Evolutionary conservation across 1,140 invertebrate genomes (phyloP).

Genomic region (Cydia amplana): DNA sequence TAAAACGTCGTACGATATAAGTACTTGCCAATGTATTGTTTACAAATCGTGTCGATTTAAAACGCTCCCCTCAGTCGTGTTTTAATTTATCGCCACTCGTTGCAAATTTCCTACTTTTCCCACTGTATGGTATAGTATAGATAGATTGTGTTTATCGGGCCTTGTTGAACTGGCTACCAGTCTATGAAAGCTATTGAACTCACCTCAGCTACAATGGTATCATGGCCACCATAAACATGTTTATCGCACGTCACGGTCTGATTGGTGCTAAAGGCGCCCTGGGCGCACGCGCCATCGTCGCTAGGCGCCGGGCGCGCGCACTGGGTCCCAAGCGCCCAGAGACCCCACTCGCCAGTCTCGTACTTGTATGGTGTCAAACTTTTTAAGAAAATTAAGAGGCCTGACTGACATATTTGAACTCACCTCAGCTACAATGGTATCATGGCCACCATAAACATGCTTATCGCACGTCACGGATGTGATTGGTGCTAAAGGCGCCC

Average conservation of each 20-base stretch:
- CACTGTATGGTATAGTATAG: too few relatives aligned
- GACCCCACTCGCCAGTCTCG: conserved; percentile 46
- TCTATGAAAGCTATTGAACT: not conserved
- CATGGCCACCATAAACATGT: conserved; percentile 56
- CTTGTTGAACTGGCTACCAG: too few relatives aligned
- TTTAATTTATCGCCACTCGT: too few relatives aligned
- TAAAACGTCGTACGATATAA: too few relatives aligned
- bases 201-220: conserved; percentile 62
- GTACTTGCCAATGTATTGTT: too few relatives aligned
- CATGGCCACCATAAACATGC: conserved; percentile 56
- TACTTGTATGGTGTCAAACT: conserved; percentile 43
- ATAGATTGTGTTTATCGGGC: too few relatives aligned
- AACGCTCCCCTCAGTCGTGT: too few relatives aligned
- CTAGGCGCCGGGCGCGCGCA: conserved; percentile 40
- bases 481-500: conserved; percentile 46
- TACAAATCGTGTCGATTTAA: too few relatives aligned
- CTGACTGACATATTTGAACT: not conserved
- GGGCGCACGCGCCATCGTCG: conserved; percentile 40
- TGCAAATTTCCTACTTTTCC: too few relatives aligned
- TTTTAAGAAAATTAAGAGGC: not conserved
- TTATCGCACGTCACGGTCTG: conserved; percentile 47
- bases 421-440: conserved; percentile 62
- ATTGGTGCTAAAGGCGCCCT: conserved; percentile 49
- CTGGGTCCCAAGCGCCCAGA: conserved; percentile 45
- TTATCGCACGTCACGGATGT: conserved; percentile 46